These are phyloP conservation scores for Valencia hispanica DNA, from an alignment of 2,797 vertebrate genomes.

Conservation along the genomic window DNA sequence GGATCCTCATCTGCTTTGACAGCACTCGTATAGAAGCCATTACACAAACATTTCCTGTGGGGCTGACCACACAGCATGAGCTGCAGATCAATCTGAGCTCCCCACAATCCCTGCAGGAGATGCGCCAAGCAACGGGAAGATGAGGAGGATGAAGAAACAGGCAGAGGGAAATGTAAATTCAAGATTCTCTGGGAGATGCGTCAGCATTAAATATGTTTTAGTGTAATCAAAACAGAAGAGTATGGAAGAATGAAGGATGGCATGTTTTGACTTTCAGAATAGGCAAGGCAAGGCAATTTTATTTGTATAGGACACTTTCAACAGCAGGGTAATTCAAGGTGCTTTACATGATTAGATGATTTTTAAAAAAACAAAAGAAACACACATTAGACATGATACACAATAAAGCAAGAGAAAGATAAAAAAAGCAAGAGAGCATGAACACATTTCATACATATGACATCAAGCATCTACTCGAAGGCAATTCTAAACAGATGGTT, in stretches of 20 bases:
- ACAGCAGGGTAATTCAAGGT: too few relatives aligned
- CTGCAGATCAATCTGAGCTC: conserved; percentile 61
- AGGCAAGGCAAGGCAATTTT: too few relatives aligned
- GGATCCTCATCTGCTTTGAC: conserved; percentile 70
- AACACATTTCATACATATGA: too few relatives aligned
- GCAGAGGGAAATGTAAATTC: conserved; percentile 10
- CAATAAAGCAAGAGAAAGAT: too few relatives aligned
- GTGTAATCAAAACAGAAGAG: conserved; percentile 19
- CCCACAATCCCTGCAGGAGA: conserved; percentile 54
- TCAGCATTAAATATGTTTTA: conserved; percentile 8
- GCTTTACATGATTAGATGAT: too few relatives aligned
- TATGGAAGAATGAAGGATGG: not conserved
- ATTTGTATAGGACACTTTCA: too few relatives aligned
- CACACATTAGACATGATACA: too few relatives aligned
- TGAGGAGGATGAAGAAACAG: not conserved
- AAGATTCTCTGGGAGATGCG: conserved; percentile 14
- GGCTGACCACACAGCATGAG: conserved; percentile 66
- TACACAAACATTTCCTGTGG: conserved; percentile 73
- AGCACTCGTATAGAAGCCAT: conserved; percentile 70
- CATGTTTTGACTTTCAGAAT: conserved; percentile 5
- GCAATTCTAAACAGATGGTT: too few relatives aligned
- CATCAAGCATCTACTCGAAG: too few relatives aligned
- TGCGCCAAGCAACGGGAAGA: conserved; percentile 21
- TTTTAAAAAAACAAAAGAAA: too few relatives aligned
- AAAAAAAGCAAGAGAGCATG: too few relatives aligned